phyloP scores from a whole-genome alignment of 2,888 invertebrate genomes.

The Xestia rhomboidea region DNA sequence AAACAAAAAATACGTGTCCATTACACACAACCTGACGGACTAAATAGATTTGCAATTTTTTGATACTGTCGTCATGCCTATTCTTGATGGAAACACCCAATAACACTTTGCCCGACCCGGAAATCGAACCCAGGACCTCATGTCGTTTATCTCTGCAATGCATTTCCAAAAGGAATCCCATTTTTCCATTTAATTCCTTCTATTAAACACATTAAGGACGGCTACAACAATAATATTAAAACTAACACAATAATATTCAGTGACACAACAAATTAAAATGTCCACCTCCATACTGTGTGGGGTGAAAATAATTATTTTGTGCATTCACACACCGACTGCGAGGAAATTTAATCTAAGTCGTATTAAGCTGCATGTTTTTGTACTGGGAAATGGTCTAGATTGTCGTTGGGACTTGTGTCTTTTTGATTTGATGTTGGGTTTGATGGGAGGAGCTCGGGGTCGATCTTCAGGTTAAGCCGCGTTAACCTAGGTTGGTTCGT shows the following conservation, averaged over 20 bases:
- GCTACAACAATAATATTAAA: slow-evolving; percentile 14
- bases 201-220: background rate
- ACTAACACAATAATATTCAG: slow-evolving; percentile 24
- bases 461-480: too few species aligned
- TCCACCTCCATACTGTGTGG: slow-evolving; percentile 2
- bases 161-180: background rate
- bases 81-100: background rate
- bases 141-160: background rate
- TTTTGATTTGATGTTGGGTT: background rate
- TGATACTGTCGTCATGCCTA: too few species aligned
- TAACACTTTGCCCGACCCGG: background rate
- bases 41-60: too few species aligned
- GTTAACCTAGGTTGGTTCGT: too few species aligned
- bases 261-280: slow-evolving; percentile 45
- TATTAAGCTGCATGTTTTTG: slow-evolving; percentile 34
- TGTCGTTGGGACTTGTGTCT: background rate
- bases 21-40: too few species aligned
- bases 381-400: background rate
- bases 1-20: too few species aligned
- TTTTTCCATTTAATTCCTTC: background rate
- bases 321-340: slow-evolving; percentile 25
- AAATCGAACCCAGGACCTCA: background rate
- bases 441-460: too few species aligned
- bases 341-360: slow-evolving; percentile 47
- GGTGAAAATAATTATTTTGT: slow-evolving; percentile 48